Base-by-base conservation (phyloP, 2,888 invertebrate genomes). In the Synanthedon andrenaeformis region DNA sequence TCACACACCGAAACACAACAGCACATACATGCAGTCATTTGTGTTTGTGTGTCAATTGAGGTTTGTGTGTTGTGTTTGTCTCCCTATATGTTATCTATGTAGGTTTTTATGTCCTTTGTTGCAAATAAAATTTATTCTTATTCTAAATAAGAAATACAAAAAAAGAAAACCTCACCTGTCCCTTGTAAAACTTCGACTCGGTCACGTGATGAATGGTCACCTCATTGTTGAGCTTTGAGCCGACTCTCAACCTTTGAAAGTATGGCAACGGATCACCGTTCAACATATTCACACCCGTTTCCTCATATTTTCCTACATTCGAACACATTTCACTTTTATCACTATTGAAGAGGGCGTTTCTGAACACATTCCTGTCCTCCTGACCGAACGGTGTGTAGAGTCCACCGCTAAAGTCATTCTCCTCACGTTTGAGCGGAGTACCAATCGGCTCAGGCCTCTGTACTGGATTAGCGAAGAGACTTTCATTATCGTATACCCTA, bases 141-240 rank as follows among this genome's bases (percentile, higher is more conserved):
- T n/a, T n/a, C n/a, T n/a, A n/a, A 19, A 19, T 19, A 19, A 19
- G 3, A 19, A 19, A 3, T 3, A 23, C 4, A 4, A 23, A 23
- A 23, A 13, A 45, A 14, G 17, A 45, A 45, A 67, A n/a, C n/a
- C 79, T 52, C 41, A 83, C 86, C 80, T 80, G 81, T 42, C 76
- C 76, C 11, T 82, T 84, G 53, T 84, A 86, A 56, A 84, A 85
- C 59, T 86, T 87, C 10, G 86, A 86, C 42, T 87, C 87, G 0
- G 82, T 80, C 0, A 87, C 87, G 52, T 82, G 86, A 49, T 87
- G 87, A 53, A 87, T 85, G 0, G 87, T 83, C 0, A 87, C 86
- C 53, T 87, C 87, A 17, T 72, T 86, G 45, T 87, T 87, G 41
- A 87, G 48, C 61, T 85, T 81, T 0, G 86, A 80, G 0, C 87